A percentile compares a stretch with the other conserved stretches of the same genome.
phyloP scores from a whole-genome alignment of 2,888 invertebrate genomes.

The Deilephila porcellus region DNA sequence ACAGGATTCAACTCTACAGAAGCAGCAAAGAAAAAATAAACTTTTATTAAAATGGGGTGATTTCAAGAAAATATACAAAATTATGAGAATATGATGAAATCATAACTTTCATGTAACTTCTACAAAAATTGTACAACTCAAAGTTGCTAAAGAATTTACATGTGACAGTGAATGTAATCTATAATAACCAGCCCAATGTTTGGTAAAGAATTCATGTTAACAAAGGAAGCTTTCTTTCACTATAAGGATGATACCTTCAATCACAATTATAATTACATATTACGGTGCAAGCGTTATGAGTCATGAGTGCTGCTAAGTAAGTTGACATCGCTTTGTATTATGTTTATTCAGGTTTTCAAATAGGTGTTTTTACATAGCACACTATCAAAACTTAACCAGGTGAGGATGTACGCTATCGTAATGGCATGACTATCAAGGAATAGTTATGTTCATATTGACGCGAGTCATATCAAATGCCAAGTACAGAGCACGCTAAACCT shows the following conservation, averaged over 20 bases:
- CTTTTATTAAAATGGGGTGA: slow-evolving; percentile 67
- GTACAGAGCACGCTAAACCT: slow-evolving; percentile 75
- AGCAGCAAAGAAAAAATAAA: slow-evolving; percentile 83
- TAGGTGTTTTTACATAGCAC: slow-evolving; percentile 43
- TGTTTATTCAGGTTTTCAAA: slow-evolving; percentile 56
- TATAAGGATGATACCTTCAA: slow-evolving; percentile 48
- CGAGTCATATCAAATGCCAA: slow-evolving; percentile 77
- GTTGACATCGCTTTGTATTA: slow-evolving; percentile 47
- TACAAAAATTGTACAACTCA: slow-evolving; percentile 17
- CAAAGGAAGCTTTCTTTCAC: slow-evolving; percentile 55
- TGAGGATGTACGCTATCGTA: slow-evolving; percentile 60
- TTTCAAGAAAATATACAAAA: slow-evolving; percentile 48
- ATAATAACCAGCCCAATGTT: slow-evolving; percentile 40
- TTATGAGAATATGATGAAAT: slow-evolving; percentile 43
- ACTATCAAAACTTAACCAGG: slow-evolving; percentile 58
- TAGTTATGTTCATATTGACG: slow-evolving; percentile 68
- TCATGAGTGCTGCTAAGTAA: slow-evolving; percentile 56
- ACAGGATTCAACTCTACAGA: slow-evolving; percentile 94
- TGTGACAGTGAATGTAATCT: slow-evolving; percentile 43
- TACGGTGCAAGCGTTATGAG: slow-evolving; percentile 57
- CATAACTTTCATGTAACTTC: slow-evolving; percentile 20
- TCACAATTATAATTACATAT: slow-evolving; percentile 43
- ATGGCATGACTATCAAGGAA: slow-evolving; percentile 67
- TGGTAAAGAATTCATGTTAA: slow-evolving; percentile 34
- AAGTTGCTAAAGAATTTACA: slow-evolving; percentile 6